These are phyloP conservation scores for Trichonephila clavata DNA, from an alignment of 1,140 invertebrate genomes.

Conservation along the genomic window DNA sequence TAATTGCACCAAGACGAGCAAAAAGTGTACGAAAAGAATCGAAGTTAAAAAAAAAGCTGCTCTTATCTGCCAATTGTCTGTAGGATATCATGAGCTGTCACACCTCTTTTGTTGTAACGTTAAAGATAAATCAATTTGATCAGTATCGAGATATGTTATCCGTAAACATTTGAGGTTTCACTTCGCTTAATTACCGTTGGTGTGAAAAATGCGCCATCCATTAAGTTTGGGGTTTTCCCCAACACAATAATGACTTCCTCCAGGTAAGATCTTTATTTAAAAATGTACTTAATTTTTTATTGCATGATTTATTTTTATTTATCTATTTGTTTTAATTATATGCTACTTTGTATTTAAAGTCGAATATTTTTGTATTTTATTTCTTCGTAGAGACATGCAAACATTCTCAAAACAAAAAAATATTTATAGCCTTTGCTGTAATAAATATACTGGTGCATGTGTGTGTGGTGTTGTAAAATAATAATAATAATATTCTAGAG, in stretches of 20 bases:
- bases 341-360: not conserved
- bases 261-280: not conserved
- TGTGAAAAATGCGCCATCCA: not conserved
- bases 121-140: not conserved
- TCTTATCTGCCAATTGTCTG: not conserved
- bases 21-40: not conserved
- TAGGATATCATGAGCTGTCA: not conserved
- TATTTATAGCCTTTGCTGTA: too few species aligned
- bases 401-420: too few species aligned
- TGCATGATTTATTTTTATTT: too few species aligned
- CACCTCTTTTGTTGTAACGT: not conserved
- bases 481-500: too few species aligned
- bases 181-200: not conserved
- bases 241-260: not conserved
- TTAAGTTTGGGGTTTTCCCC: not conserved
- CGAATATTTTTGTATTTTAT: not conserved
- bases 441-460: too few species aligned
- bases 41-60: not conserved
- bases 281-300: too few species aligned
- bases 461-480: too few species aligned
- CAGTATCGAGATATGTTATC: not conserved
- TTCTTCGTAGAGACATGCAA: too few species aligned
- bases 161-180: not conserved
- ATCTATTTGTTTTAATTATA: not conserved
- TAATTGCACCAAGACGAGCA: not conserved